Percentiles rank a stretch among this genome's conserved stretches.
Evolutionary conservation across 2,888 invertebrate species (phyloP).

Genomic region (Noctua janthe): DNA sequence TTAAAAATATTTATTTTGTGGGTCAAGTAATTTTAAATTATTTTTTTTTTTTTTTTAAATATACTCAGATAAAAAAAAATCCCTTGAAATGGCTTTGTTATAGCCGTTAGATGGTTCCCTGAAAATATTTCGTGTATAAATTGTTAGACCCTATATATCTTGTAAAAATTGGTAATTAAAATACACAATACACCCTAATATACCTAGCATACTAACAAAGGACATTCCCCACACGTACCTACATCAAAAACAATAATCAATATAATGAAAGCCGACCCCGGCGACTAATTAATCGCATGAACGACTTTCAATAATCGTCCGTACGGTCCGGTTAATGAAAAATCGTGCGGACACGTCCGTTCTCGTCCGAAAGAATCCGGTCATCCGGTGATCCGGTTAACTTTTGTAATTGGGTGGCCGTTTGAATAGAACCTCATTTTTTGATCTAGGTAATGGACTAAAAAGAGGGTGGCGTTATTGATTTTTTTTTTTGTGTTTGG

Average conservation of each 20-base stretch:
- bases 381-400: constrained; percentile 71
- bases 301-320: constrained; percentile 82
- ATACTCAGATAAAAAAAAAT: too few relatives aligned
- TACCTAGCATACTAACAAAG: constrained; percentile 6
- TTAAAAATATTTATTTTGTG: too few relatives aligned
- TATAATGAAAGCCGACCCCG: constrained; percentile 82
- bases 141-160: too few relatives aligned
- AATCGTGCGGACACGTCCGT: constrained; percentile 83
- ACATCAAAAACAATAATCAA: constrained; percentile 82
- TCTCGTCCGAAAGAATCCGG: constrained; percentile 74
- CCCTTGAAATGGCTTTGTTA: too few relatives aligned
- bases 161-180: neutral
- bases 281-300: constrained; percentile 88
- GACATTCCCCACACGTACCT: constrained; percentile 25
- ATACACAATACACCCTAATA: neutral
- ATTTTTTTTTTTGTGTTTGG: neutral
- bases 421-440: constrained; percentile 49
- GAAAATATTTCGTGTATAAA: too few relatives aligned
- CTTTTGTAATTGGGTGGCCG: constrained; percentile 76
- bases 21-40: too few relatives aligned
- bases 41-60: too few relatives aligned
- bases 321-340: constrained; percentile 85
- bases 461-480: constrained; percentile 44
- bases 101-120: too few relatives aligned
- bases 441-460: constrained; percentile 51